Evolutionary conservation across 1,140 invertebrate species (phyloP), one percentile per base, ranked within the genome.

Genomic region (Colletes latitarsis): DNA sequence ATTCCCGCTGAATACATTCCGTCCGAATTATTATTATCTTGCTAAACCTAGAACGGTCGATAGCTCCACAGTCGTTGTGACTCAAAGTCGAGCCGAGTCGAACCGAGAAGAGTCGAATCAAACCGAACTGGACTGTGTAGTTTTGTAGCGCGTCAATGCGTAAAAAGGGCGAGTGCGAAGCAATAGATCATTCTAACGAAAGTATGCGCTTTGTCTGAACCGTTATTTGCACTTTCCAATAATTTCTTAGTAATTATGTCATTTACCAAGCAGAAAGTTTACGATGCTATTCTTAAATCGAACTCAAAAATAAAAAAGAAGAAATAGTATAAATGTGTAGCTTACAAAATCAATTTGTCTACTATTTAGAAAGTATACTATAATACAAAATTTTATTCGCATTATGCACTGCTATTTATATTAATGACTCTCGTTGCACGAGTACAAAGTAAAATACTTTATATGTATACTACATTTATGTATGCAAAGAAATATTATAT

Each of bases 31-130:
- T 85, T 85, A 84, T 85, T 85, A 85, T 85, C 83, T 84, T 78
- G 82, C 83, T 79, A 85, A 85, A 85, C 83, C 82, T 75, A 85
- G 83, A 85, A 85, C 83, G 83, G 83, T 85, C 83, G 83, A 85
- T 85, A 84, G 83, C 82, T 85, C 83, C 81, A 81, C 63, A 79
- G 83, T 81, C 82, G 83, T 77, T 80, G 83, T 85, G 83, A 85
- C 72, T 85, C 82, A 84, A 85, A 85, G 83, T 84, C 83, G 83
- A 73, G 77, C 72, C 83, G 82, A 85, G 77, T 83, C 82, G 82
- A 81, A 80, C 78, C 71, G 82, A 76, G 77, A 76, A 79, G 83
- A 72, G 73, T 64, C 82, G 82, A 79, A 74, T 81, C 74, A 72
- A 78, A 78, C 81, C 81, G 70, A 84, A 79, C 74, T 77, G 53